Evolutionary conservation across 2,113 vertebrate species (phyloP).

Genomic region (Rana temporaria): DNA sequence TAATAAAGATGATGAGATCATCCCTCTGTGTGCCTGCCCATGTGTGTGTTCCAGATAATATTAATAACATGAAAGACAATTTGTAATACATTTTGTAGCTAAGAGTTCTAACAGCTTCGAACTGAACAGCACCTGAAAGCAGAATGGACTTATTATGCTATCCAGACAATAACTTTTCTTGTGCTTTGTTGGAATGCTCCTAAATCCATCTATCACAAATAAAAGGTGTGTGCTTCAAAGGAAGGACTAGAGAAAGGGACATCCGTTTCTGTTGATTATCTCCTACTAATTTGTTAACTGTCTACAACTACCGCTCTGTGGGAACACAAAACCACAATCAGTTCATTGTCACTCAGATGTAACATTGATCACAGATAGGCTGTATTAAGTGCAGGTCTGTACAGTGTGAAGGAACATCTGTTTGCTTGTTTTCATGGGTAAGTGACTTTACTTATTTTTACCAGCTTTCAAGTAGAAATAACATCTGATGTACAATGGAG

Average conservation of each 20-base stretch:
- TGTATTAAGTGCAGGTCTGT: constrained; percentile 9
- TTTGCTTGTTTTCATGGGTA: constrained; percentile 42
- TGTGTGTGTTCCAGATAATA: constrained; percentile 14
- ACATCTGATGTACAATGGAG: not conserved
- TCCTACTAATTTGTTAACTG: constrained; percentile 2
- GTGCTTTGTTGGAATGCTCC: constrained; percentile 3
- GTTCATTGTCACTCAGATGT: constrained; percentile 32
- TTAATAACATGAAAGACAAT: constrained; percentile 21
- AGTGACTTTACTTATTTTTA: constrained; percentile 15
- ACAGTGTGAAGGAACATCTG: constrained; percentile 29
- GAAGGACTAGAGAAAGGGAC: constrained; percentile 21
- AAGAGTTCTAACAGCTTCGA: constrained; percentile 20
- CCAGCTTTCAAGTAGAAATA: constrained; percentile 33
- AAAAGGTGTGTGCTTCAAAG: constrained; percentile 36
- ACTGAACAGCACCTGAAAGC: constrained; percentile 6
- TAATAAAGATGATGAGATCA: not conserved
- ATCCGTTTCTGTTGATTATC: constrained; percentile 35
- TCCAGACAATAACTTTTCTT: constrained; percentile 31
- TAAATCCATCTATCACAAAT: constrained; percentile 21
- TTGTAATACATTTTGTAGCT: constrained; percentile 17
- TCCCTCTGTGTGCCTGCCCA: not conserved
- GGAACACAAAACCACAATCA: constrained; percentile 43
- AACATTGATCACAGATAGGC: constrained; percentile 20
- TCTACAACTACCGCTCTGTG: constrained; percentile 10
- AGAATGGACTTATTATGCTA: constrained; percentile 25